Evolutionary conservation across 2,113 vertebrate genomes (phyloP).

Genomic region (Coptodon bakossiorum): DNA sequence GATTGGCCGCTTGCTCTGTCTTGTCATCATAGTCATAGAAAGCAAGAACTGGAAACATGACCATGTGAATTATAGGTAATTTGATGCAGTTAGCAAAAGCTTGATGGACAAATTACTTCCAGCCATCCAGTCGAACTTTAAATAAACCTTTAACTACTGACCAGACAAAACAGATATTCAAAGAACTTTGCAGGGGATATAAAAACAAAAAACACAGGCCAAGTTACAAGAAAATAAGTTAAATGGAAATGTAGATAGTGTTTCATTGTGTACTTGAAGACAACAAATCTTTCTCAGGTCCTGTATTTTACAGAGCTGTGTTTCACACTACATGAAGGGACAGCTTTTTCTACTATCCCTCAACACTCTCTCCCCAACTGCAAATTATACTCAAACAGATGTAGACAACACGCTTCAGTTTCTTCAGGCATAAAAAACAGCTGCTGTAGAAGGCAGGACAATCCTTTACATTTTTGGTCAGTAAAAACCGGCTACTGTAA

Average conservation of each 20-base stretch:
- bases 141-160: not conserved
- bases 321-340: not conserved
- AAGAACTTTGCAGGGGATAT: not conserved
- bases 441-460: not conserved
- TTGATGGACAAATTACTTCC: slow-evolving; percentile 3
- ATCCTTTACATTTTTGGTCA: not conserved
- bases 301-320: not conserved
- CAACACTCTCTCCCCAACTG: not conserved
- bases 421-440: not conserved
- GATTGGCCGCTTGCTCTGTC: slow-evolving; percentile 57
- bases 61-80: slow-evolving; percentile 34
- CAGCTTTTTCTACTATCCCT: not conserved
- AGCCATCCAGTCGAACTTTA: not conserved
- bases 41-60: slow-evolving; percentile 35
- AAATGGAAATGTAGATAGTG: not conserved
- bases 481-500: not conserved
- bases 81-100: slow-evolving; percentile 10
- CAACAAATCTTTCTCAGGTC: not conserved
- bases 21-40: slow-evolving; percentile 51
- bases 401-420: not conserved
- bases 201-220: not conserved
- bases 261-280: not conserved
- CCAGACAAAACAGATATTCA: not conserved
- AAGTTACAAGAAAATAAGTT: not conserved
- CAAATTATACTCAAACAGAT: not conserved